Percentiles rank a stretch among this genome's conserved stretches.
Conservation (phyloP, 1,140 invertebrate species). For the Sarcophaga bullata region DNA sequence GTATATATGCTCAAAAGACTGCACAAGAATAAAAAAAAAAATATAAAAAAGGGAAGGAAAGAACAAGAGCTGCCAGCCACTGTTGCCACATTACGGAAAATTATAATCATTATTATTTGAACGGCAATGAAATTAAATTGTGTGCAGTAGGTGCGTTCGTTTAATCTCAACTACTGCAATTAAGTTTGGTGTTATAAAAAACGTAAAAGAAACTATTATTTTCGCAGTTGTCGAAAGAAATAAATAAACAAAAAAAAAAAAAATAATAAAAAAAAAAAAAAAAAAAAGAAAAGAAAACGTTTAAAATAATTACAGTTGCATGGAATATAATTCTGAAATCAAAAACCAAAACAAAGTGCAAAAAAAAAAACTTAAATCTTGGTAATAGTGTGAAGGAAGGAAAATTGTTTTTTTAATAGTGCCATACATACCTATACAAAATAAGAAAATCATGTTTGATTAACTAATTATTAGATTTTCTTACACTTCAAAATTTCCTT, state of each 20-base stretch:
- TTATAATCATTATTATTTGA: constrained; percentile 41
- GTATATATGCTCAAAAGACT: background rate
- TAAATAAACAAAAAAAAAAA: too few species aligned
- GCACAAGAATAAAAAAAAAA: too few species aligned
- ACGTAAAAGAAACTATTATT: too few species aligned
- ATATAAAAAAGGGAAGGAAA: too few species aligned
- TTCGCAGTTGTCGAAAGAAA: background rate
- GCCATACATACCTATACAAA: background rate
- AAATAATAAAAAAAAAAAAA: background rate
- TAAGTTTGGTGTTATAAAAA: background rate
- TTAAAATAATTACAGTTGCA: constrained; percentile 27
- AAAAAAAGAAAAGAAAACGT: background rate
- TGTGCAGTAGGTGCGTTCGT: constrained; percentile 8
- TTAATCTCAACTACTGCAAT: constrained; percentile 27
- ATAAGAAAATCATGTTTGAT: background rate
- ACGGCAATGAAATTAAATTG: constrained; percentile 12
- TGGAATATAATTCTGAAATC: background rate
- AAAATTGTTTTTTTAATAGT: constrained; percentile 15
- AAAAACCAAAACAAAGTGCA: constrained; percentile 30
- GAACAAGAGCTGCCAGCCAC: constrained; percentile 16
- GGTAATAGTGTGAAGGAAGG: background rate
- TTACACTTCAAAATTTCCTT: background rate
- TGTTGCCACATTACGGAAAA: constrained; percentile 39
- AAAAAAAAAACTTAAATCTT: background rate
- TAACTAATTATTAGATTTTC: background rate